These are phyloP conservation scores for Asteroscopus sphinx DNA, from an alignment of 2,888 invertebrate genomes.

Conservation along the genomic window DNA sequence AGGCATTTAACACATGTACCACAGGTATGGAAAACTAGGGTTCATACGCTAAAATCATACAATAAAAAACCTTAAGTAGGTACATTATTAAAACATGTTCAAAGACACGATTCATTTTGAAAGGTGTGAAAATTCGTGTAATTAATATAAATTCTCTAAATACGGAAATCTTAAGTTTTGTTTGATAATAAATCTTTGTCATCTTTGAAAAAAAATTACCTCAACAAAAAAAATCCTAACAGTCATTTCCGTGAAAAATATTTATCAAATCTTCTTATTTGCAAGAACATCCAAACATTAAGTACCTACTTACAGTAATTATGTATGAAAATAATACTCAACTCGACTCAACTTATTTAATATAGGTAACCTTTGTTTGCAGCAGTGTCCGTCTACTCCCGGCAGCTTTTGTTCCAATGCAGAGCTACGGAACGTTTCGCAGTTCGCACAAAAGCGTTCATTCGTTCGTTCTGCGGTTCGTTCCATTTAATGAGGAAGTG, in stretches of 20 bases:
- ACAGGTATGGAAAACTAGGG: conserved; percentile 5
- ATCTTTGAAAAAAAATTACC: no score
- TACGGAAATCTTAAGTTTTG: neutral
- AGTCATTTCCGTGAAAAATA: no score
- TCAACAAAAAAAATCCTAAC: no score
- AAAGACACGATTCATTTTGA: neutral
- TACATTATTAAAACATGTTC: neutral
- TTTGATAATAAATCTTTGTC: no score
- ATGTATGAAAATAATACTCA: conserved; percentile 43
- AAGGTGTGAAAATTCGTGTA: neutral
- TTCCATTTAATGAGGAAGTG: conserved; percentile 86
- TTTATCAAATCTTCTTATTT: no score
- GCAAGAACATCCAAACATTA: conserved; percentile 3
- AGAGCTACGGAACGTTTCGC: conserved; percentile 62
- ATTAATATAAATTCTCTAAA: conserved; percentile 3
- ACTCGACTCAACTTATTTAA: conserved; percentile 47
- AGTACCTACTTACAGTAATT: conserved; percentile 36
- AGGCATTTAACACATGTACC: conserved; percentile 9
- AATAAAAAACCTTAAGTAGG: no score
- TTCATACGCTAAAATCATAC: neutral
- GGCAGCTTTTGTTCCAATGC: conserved; percentile 68
- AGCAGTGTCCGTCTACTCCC: conserved; percentile 26
- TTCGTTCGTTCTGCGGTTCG: conserved; percentile 59
- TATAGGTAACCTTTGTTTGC: conserved; percentile 43
- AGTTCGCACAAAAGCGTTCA: conserved; percentile 67